Percentiles rank a stretch among this genome's conserved stretches.
These are phyloP conservation scores for Thamnophis sirtalis DNA, from an alignment of 2,113 vertebrate species.

Conservation along the genomic window DNA sequence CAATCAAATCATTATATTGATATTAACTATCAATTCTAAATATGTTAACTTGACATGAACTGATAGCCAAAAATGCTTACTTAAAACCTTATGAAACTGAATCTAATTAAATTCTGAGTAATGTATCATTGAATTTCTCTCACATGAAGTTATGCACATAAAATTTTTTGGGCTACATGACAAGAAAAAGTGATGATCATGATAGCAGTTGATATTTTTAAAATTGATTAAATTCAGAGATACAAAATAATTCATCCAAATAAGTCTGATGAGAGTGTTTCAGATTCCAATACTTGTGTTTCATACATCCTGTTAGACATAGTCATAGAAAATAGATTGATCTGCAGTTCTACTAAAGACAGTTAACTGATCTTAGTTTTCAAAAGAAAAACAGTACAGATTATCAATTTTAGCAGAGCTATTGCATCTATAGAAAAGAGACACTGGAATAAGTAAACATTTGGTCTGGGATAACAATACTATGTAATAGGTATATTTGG, in stretches of 20 bases:
- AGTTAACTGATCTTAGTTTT: not conserved
- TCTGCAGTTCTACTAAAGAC: not conserved
- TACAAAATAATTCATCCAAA: not conserved
- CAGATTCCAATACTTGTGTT: not conserved
- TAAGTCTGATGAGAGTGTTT: not conserved
- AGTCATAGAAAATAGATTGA: not conserved
- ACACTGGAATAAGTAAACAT: not conserved
- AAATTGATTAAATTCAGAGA: not conserved
- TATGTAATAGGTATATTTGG: not conserved
- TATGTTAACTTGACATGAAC: not conserved
- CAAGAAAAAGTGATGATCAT: not conserved
- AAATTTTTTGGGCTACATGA: not conserved
- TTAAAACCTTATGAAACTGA: not conserved
- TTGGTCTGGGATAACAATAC: not conserved
- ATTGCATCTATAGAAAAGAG: not conserved
- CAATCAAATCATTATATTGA: too few species aligned
- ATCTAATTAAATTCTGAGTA: not conserved
- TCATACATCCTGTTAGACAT: not conserved
- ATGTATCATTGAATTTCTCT: not conserved
- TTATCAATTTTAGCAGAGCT: not conserved
- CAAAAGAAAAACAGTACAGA: not conserved
- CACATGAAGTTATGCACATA: not conserved
- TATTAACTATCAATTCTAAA: not conserved
- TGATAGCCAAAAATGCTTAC: not conserved
- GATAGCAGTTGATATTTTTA: not conserved